These are phyloP conservation scores for Drosophila limbata DNA, from an alignment of 2,888 invertebrate genomes.

Conservation along the genomic window DNA sequence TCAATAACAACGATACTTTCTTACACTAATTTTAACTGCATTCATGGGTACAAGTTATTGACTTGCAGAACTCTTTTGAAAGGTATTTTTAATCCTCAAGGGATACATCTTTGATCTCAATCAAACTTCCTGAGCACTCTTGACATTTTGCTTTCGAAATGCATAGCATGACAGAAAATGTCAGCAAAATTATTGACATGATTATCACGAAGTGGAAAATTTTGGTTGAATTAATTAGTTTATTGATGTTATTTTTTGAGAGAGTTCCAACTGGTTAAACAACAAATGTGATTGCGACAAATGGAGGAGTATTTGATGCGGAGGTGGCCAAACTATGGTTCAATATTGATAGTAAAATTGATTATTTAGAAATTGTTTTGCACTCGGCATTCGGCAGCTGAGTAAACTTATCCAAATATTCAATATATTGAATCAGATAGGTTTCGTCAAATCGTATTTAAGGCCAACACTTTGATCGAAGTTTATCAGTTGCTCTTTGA, in stretches of 20 bases:
- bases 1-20: background rate
- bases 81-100: too few species aligned
- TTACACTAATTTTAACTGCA: background rate
- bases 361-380: background rate
- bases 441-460: constrained; percentile 6
- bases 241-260: background rate
- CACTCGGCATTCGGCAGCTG: constrained; percentile 8
- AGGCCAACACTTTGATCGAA: background rate
- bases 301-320: background rate
- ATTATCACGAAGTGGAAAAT: background rate
- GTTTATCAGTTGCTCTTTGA: constrained; percentile 5
- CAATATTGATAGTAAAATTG: background rate
- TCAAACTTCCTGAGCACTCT: too few species aligned
- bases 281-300: background rate
- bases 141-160: too few species aligned
- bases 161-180: too few species aligned
- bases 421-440: background rate
- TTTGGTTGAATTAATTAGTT: background rate
- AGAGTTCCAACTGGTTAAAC: constrained; percentile 27
- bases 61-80: too few species aligned
- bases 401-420: constrained; percentile 12
- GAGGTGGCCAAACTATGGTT: background rate
- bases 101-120: too few species aligned
- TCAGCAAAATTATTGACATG: background rate
- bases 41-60: background rate